A percentile compares a stretch with the other conserved stretches of the same genome.
Conservation (phyloP, 2,888 invertebrate genomes). For the Nephrocerus scutellatus region DNA sequence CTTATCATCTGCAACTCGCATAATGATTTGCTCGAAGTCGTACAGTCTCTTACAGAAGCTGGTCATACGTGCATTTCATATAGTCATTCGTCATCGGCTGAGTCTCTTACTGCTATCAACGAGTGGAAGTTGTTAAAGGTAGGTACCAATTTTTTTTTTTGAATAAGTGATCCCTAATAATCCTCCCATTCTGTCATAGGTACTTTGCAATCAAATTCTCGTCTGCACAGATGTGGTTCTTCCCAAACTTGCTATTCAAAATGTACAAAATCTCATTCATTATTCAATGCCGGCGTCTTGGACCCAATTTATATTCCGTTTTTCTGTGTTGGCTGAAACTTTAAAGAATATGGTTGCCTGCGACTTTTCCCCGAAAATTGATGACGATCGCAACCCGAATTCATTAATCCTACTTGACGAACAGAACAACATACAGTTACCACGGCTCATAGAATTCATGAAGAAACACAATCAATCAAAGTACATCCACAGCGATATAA, state of each 20-base stretch:
- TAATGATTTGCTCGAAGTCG: slow-evolving; percentile 51
- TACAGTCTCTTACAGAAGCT: slow-evolving; percentile 25
- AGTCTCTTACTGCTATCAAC: slow-evolving; percentile 18
- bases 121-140: slow-evolving; percentile 32
- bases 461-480: slow-evolving; percentile 35
- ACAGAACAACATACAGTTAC: slow-evolving; percentile 53
- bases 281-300: slow-evolving; percentile 61
- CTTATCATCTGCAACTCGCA: slow-evolving; percentile 57
- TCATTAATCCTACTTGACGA: slow-evolving; percentile 56
- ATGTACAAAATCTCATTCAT: slow-evolving; percentile 63
- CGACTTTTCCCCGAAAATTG: too few species aligned
- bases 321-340: slow-evolving; percentile 59
- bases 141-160: too few species aligned
- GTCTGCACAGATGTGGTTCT: slow-evolving; percentile 65
- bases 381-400: slow-evolving; percentile 27
- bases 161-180: too few species aligned
- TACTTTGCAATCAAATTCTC: slow-evolving; percentile 45
- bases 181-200: slow-evolving; percentile 17
- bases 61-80: slow-evolving; percentile 26
- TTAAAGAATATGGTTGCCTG: slow-evolving; percentile 44
- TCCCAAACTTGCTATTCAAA: slow-evolving; percentile 55
- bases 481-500: slow-evolving; percentile 32
- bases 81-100: slow-evolving; percentile 18
- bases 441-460: slow-evolving; percentile 56
- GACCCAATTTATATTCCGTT: slow-evolving; percentile 63